phyloP scores from a whole-genome alignment of 2,888 invertebrate genomes.

The Uloborus plumipes region DNA sequence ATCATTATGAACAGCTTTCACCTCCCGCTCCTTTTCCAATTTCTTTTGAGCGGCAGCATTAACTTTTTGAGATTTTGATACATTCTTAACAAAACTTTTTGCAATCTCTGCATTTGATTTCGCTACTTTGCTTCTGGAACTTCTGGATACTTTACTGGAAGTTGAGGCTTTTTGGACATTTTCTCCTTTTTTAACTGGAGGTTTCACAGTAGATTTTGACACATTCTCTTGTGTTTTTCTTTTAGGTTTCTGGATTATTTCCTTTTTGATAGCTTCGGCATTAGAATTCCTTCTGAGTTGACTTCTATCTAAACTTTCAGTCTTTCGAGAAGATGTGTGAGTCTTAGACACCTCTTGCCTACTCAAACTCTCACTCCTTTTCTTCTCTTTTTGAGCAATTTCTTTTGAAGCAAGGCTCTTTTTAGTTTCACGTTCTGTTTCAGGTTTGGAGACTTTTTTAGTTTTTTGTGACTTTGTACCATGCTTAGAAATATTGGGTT shows the following conservation, averaged over 20 bases:
- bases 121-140: too few relatives aligned
- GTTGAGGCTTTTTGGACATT: too few relatives aligned
- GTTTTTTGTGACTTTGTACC: constrained; percentile 8
- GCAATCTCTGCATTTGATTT: constrained; percentile 51
- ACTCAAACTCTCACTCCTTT: constrained; percentile 39
- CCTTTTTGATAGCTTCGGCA: neutral
- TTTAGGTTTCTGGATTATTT: neutral
- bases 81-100: constrained; percentile 54
- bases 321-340: constrained; percentile 42
- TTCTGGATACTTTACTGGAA: too few relatives aligned
- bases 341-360: neutral
- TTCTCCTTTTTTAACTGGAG: too few relatives aligned
- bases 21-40: neutral
- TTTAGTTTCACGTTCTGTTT: constrained; percentile 15
- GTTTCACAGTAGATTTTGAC: neutral
- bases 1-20: neutral
- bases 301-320: constrained; percentile 45
- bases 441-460: constrained; percentile 3
- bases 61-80: constrained; percentile 5
- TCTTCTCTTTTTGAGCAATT: constrained; percentile 9
- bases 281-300: neutral
- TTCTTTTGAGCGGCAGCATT: neutral
- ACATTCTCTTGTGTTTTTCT: too few relatives aligned
- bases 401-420: constrained; percentile 14
- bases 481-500: constrained; percentile 14